A percentile compares a stretch with the other conserved stretches of the same genome.
Conservation (phyloP, 2,797 vertebrate genomes). For the Fringilla coelebs region DNA sequence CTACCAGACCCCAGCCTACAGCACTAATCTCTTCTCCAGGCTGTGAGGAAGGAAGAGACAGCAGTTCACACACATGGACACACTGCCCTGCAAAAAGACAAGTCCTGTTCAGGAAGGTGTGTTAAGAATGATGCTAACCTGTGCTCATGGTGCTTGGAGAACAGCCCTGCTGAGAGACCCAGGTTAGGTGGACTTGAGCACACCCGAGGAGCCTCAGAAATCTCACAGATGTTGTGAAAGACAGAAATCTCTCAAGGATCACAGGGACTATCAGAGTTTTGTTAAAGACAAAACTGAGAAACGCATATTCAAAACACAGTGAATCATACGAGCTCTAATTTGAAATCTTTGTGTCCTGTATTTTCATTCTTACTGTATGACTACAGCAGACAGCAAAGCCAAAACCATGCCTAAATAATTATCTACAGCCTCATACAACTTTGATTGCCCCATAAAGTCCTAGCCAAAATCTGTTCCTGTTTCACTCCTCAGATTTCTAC, state of each 20-base stretch:
- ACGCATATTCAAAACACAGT: background rate
- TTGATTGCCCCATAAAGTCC: background rate
- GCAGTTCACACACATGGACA: background rate
- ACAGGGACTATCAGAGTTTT: background rate
- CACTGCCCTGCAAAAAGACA: background rate
- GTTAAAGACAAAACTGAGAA: background rate
- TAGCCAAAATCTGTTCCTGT: background rate
- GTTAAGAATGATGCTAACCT: background rate
- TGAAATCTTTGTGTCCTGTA: background rate
- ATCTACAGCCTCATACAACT: background rate
- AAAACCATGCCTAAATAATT: background rate
- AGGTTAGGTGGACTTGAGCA: fast-evolving
- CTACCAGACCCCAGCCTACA: background rate
- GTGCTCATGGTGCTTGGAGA: background rate
- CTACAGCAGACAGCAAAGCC: background rate
- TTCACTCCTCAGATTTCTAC: background rate
- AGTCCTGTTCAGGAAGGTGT: fast-evolving
- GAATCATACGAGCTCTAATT: background rate
- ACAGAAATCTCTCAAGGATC: background rate
- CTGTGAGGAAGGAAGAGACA: background rate
- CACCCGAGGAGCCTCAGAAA: background rate
- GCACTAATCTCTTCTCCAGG: background rate
- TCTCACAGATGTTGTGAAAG: background rate
- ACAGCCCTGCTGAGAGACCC: background rate
- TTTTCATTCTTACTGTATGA: background rate